Conservation (phyloP, 2,113 vertebrate species). For the Paramisgurnus dabryanus region DNA sequence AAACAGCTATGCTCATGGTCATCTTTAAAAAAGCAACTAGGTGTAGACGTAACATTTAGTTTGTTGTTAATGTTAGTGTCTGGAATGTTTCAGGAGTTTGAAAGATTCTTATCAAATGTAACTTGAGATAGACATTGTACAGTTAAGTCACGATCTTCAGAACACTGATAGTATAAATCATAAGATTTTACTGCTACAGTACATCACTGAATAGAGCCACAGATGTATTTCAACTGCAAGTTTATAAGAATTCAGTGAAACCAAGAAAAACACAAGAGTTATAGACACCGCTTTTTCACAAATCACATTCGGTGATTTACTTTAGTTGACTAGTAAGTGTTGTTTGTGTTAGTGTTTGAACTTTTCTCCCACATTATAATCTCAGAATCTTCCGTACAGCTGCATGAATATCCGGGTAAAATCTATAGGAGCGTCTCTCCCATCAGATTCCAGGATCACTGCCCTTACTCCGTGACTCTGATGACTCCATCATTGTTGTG, state of each 20-base stretch:
- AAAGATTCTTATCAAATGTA: constrained; percentile 13
- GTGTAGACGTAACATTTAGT: background rate
- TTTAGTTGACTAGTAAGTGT: background rate
- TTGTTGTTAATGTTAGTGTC: background rate
- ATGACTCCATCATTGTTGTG: constrained; percentile 18
- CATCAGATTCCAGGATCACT: constrained; percentile 24
- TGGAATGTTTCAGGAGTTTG: constrained; percentile 10
- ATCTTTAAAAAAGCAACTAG: too few relatives aligned
- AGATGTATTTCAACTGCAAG: too few relatives aligned
- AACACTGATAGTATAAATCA: background rate
- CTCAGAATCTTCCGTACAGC: background rate
- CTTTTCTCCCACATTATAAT: constrained; percentile 2
- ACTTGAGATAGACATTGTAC: background rate
- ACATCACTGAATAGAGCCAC: too few relatives aligned
- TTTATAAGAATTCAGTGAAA: background rate
- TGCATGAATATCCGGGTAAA: constrained; percentile 13
- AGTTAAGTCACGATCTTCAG: background rate
- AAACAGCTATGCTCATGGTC: too few relatives aligned
- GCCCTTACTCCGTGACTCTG: constrained; percentile 9
- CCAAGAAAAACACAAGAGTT: background rate
- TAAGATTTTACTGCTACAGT: too few relatives aligned
- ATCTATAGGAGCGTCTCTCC: constrained; percentile 10
- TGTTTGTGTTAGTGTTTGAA: background rate
- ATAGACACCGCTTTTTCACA: background rate
- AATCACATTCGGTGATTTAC: background rate